phyloP scores from a whole-genome alignment of 2,888 invertebrate genomes.

The Pyrocoelia pectoralis region DNA sequence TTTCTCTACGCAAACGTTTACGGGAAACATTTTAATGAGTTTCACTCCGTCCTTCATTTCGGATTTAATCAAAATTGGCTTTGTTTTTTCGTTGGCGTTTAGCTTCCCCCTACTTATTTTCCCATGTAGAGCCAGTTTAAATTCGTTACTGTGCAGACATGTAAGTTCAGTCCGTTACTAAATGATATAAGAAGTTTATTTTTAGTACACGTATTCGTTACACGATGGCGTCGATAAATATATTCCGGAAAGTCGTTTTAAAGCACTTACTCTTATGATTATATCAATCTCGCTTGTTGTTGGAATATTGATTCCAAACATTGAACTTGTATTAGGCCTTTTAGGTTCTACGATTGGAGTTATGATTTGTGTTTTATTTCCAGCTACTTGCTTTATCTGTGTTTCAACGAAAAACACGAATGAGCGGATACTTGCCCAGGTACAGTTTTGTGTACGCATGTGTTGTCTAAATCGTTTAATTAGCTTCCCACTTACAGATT shows the following conservation, averaged over 20 bases:
- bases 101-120: slow-evolving; percentile 97
- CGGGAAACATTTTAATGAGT: slow-evolving; percentile 91
- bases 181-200: background rate
- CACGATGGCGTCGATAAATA: slow-evolving; percentile 73
- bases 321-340: slow-evolving; percentile 92
- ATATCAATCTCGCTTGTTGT: slow-evolving; percentile 78
- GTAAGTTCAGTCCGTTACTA: slow-evolving; percentile 60
- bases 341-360: slow-evolving; percentile 96
- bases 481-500: slow-evolving; percentile 63
- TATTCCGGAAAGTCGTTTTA: slow-evolving; percentile 86
- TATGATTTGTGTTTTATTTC: slow-evolving; percentile 91
- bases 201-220: slow-evolving; percentile 66
- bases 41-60: slow-evolving; percentile 83
- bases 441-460: slow-evolving; percentile 56
- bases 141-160: slow-evolving; percentile 87
- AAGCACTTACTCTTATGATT: slow-evolving; percentile 82
- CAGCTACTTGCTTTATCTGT: slow-evolving; percentile 87
- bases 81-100: slow-evolving; percentile 92
- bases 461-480: too few species aligned
- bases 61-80: slow-evolving; percentile 92
- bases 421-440: slow-evolving; percentile 84
- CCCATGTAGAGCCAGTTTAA: slow-evolving; percentile 92
- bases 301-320: slow-evolving; percentile 90
- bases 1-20: slow-evolving; percentile 77
- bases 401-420: slow-evolving; percentile 85